phyloP scores from a whole-genome alignment of 1,140 invertebrate genomes.

The Polyergus mexicanus region DNA sequence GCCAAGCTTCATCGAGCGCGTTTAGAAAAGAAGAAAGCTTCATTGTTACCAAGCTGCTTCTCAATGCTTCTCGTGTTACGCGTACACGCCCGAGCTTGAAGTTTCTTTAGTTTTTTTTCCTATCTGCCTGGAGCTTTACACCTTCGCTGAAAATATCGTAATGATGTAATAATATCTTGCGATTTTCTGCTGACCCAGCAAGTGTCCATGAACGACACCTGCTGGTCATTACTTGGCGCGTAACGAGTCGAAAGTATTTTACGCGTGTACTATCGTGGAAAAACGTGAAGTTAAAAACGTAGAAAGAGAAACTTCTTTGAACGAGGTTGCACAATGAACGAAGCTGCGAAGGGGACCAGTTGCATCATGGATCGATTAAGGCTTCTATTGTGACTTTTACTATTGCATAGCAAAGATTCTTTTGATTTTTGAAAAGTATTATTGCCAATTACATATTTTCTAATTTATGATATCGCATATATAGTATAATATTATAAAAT shows the following conservation, averaged over 20 bases:
- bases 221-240: slow-evolving; percentile 67
- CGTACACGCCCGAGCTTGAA: neutral
- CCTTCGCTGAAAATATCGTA: slow-evolving; percentile 37
- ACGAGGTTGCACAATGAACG: slow-evolving; percentile 28
- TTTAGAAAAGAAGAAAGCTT: slow-evolving; percentile 68
- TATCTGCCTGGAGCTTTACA: neutral
- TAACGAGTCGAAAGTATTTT: slow-evolving; percentile 61
- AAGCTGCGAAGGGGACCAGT: slow-evolving; percentile 22
- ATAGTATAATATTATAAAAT: neutral
- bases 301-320: slow-evolving; percentile 28
- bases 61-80: slow-evolving; percentile 44
- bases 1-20: slow-evolving; percentile 74
- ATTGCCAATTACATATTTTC: slow-evolving; percentile 11
- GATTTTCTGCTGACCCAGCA: slow-evolving; percentile 54
- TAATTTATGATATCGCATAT: neutral
- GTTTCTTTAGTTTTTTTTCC: neutral
- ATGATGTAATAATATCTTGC: slow-evolving; percentile 64
- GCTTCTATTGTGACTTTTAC: slow-evolving; percentile 32
- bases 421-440: neutral
- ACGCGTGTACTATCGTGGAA: slow-evolving; percentile 25
- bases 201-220: slow-evolving; percentile 52
- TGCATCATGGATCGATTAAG: slow-evolving; percentile 56
- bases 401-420: neutral
- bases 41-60: slow-evolving; percentile 71
- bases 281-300: slow-evolving; percentile 39